Evolutionary conservation across 2,113 vertebrate genomes (phyloP).

Genomic region (Pleuronectes platessa): DNA sequence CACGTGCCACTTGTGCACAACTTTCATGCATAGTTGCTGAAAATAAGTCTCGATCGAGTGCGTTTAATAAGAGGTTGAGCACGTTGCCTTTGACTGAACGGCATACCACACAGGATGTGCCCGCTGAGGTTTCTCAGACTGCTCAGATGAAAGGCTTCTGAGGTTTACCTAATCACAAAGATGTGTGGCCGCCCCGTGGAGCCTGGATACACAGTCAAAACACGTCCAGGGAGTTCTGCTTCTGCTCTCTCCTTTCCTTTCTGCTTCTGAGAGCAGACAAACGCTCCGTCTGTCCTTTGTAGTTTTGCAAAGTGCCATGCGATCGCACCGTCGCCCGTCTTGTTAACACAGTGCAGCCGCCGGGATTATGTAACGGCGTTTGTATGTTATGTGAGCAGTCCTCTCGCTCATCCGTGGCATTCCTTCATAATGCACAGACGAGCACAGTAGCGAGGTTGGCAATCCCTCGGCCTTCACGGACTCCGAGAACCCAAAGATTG

Average conservation of each 20-base stretch:
- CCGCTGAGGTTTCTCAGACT: constrained; percentile 70
- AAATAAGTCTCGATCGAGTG: constrained; percentile 58
- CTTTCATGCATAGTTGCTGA: constrained; percentile 43
- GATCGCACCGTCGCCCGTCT: constrained; percentile 51
- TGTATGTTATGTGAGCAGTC: constrained; percentile 60
- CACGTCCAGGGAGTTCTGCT: constrained; percentile 52
- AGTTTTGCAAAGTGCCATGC: constrained; percentile 38
- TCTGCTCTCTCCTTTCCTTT: constrained; percentile 40
- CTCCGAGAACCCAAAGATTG: constrained; percentile 10
- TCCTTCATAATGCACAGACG: constrained; percentile 46
- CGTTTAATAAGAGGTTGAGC: constrained; percentile 70
- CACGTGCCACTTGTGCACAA: constrained; percentile 17
- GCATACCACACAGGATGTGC: constrained; percentile 72
- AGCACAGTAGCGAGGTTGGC: constrained; percentile 7
- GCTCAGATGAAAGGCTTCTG: constrained; percentile 72
- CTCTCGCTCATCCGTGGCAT: constrained; percentile 51
- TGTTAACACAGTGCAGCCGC: constrained; percentile 64
- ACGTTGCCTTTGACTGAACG: constrained; percentile 63
- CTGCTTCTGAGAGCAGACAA: constrained; percentile 28
- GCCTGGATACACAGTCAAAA: constrained; percentile 65
- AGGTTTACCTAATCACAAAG: constrained; percentile 77
- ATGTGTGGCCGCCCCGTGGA: constrained; percentile 65
- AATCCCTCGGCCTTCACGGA: constrained; percentile 15
- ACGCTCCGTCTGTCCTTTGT: constrained; percentile 23
- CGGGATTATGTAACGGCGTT: constrained; percentile 65